A percentile compares a stretch with the other conserved stretches of the same genome.
Conservation (phyloP, 37 sponge, comb jelly and placozoan species). For the Petrosia ficiformis region DNA sequence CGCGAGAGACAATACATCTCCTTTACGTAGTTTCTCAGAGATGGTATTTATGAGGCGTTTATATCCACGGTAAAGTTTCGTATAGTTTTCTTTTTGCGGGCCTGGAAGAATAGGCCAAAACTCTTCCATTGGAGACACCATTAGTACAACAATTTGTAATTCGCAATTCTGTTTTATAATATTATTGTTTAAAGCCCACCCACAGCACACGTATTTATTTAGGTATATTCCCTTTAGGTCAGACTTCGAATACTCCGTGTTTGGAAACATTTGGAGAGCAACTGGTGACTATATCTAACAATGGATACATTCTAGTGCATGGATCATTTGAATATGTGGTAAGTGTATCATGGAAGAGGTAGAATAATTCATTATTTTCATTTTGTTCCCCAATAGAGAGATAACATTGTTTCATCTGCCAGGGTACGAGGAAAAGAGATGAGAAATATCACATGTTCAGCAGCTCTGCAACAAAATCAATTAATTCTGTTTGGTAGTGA, state of each 20-base stretch:
- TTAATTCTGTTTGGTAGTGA: constrained; percentile 68
- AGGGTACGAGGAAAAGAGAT: constrained; percentile 22
- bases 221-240: constrained; percentile 16
- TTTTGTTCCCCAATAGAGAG: constrained; percentile 3
- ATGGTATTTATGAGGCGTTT: background rate
- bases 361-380: too few relatives aligned
- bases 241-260: constrained; percentile 19
- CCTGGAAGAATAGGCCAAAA: too few relatives aligned
- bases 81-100: too few relatives aligned
- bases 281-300: constrained; percentile 43
- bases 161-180: too few relatives aligned
- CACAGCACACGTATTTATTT: background rate
- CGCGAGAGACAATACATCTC: background rate
- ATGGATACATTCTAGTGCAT: constrained; percentile 51
- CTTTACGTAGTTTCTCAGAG: background rate
- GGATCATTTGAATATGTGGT: constrained; percentile 41
- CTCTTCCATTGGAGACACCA: too few relatives aligned
- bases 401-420: background rate
- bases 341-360: too few relatives aligned
- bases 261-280: constrained; percentile 64
- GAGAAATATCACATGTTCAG: constrained; percentile 27
- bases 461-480: constrained; percentile 56
- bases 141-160: too few relatives aligned
- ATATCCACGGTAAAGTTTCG: background rate
- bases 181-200: background rate